These are phyloP conservation scores for Hyalella azteca DNA, from an alignment of 2,888 invertebrate species.

Conservation along the genomic window DNA sequence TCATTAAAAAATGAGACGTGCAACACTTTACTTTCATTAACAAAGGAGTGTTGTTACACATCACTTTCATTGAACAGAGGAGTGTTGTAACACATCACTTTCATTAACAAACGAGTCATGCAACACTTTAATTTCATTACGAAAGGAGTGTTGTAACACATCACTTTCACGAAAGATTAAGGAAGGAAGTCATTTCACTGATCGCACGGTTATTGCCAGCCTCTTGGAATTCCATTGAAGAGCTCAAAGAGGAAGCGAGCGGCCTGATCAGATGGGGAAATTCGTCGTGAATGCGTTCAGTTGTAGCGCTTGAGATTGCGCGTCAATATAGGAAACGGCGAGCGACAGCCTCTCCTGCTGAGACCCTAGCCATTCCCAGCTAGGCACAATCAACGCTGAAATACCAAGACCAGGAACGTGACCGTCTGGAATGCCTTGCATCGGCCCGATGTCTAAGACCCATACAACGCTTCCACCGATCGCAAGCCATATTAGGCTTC, in stretches of 20 bases:
- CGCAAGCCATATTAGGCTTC: conserved; percentile 2
- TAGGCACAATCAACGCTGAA: conserved; percentile 23
- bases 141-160: background rate
- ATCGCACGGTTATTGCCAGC: conserved; percentile 25
- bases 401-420: conserved; percentile 33
- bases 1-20: too few species aligned
- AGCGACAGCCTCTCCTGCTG: background rate
- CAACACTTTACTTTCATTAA: too few species aligned
- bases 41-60: too few species aligned
- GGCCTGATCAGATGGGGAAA: conserved; percentile 14
- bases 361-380: conserved; percentile 14
- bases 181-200: conserved; percentile 3
- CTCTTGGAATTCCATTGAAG: conserved; percentile 25
- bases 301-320: conserved; percentile 14
- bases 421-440: conserved; percentile 28
- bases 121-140: too few species aligned
- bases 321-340: conserved; percentile 8
- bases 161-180: background rate
- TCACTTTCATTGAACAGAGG: too few species aligned
- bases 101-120: too few species aligned
- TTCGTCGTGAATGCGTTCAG: conserved; percentile 29
- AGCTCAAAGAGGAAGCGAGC: conserved; percentile 28
- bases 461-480: background rate
- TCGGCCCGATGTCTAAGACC: conserved; percentile 16
- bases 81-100: too few species aligned